These are phyloP conservation scores for Lypha dubia DNA, from an alignment of 2,888 invertebrate genomes.

Conservation along the genomic window DNA sequence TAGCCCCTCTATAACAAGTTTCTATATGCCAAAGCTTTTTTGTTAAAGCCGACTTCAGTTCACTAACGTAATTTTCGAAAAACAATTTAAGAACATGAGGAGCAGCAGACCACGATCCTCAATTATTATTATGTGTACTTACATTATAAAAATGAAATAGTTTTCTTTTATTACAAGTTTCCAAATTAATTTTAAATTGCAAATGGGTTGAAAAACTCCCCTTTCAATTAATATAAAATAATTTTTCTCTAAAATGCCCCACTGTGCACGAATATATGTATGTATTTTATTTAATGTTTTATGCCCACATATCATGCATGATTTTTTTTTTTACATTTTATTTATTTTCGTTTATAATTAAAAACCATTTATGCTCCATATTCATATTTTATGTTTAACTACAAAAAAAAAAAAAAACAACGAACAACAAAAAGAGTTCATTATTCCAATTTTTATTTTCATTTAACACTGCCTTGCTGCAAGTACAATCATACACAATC, in stretches of 20 bases:
- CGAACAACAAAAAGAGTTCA: constrained; percentile 23
- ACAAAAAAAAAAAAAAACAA: not conserved
- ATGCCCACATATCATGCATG: constrained; percentile 34
- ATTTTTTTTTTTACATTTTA: constrained; percentile 37
- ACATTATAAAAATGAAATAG: too few species aligned
- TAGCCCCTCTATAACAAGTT: too few species aligned
- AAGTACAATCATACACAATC: too few species aligned
- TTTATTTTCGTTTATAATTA: constrained; percentile 55
- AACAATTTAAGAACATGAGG: too few species aligned
- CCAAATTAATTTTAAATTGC: too few species aligned
- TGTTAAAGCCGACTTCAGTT: too few species aligned
- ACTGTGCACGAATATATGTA: constrained; percentile 5
- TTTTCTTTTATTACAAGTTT: not conserved
- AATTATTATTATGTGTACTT: too few species aligned
- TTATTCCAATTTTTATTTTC: constrained; percentile 60
- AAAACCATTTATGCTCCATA: constrained; percentile 61
- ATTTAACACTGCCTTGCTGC: constrained; percentile 38
- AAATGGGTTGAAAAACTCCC: not conserved
- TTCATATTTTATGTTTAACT: constrained; percentile 24
- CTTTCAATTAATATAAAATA: not conserved
- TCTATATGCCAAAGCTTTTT: too few species aligned
- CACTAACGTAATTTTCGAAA: too few species aligned
- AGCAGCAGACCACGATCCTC: too few species aligned
- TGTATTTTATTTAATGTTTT: constrained; percentile 24
- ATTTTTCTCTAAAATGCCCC: not conserved